A percentile compares a stretch with the other conserved stretches of the same genome.
These are phyloP conservation scores for Drosophila ohnishii DNA, from an alignment of 1,140 invertebrate genomes.

Conservation along the genomic window DNA sequence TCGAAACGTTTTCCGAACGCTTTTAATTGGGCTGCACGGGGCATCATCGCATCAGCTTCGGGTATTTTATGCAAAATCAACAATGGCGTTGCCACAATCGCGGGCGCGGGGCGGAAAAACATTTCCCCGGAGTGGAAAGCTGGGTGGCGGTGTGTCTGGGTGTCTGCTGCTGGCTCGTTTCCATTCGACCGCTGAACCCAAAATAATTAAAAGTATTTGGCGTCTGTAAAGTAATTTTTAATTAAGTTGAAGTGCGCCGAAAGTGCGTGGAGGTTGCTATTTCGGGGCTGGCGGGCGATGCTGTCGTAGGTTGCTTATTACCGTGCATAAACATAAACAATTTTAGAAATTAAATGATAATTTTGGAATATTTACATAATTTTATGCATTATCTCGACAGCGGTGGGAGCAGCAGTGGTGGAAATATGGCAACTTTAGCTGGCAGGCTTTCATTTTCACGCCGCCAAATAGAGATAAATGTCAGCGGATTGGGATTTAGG, in stretches of 20 bases:
- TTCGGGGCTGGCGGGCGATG: conserved; percentile 1
- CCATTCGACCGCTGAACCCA: conserved; percentile 76
- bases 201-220: conserved; percentile 82
- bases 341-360: conserved; percentile 82
- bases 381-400: conserved; percentile 72
- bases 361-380: conserved; percentile 79
- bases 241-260: conserved; percentile 78
- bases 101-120: conserved; percentile 23
- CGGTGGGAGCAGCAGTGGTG: conserved; percentile 18
- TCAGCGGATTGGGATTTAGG: neutral
- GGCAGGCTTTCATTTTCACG: conserved; percentile 40
- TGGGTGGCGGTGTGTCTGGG: neutral
- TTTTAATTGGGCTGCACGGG: conserved; percentile 52
- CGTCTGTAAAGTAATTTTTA: conserved; percentile 82
- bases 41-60: conserved; percentile 46
- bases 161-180: conserved; percentile 43
- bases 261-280: conserved; percentile 37
- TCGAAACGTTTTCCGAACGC: conserved; percentile 45
- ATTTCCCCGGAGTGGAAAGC: conserved; percentile 17
- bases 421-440: conserved; percentile 25
- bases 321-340: conserved; percentile 79
- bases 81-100: conserved; percentile 36
- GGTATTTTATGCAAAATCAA: conserved; percentile 52
- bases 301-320: conserved; percentile 70
- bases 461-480: conserved; percentile 58